Percentiles rank a stretch among this genome's conserved stretches.
Conservation (phyloP, 2,113 vertebrate genomes). For the Paedocypris sp. region DNA sequence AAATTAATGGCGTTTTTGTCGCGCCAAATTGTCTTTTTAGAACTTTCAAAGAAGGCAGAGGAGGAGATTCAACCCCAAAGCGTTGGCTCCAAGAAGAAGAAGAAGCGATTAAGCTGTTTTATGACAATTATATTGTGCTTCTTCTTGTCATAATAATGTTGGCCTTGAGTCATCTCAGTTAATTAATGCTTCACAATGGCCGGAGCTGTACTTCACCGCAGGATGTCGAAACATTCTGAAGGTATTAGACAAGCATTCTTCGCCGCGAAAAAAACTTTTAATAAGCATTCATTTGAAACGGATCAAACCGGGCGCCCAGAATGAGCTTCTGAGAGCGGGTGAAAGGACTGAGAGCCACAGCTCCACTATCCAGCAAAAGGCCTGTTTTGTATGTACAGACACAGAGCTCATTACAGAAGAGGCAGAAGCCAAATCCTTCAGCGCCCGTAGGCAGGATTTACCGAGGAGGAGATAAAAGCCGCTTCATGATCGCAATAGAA, state of each 20-base stretch:
- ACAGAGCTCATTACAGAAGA: slow-evolving; percentile 26
- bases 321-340: slow-evolving; percentile 5
- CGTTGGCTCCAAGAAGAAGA: background rate
- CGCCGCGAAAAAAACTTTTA: slow-evolving; percentile 13
- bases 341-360: slow-evolving; percentile 5
- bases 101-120: background rate
- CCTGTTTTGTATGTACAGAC: slow-evolving; percentile 24
- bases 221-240: background rate
- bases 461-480: slow-evolving; percentile 22
- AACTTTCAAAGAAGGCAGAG: background rate
- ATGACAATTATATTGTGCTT: slow-evolving; percentile 12
- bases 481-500: slow-evolving; percentile 25
- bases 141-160: background rate
- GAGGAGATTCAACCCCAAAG: background rate
- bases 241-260: background rate
- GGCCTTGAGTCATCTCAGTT: slow-evolving; percentile 6
- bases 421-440: slow-evolving; percentile 21
- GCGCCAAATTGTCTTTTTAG: background rate
- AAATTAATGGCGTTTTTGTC: background rate
- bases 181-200: slow-evolving; percentile 10
- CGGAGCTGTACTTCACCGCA: background rate
- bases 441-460: slow-evolving; percentile 26
- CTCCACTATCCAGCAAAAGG: slow-evolving; percentile 6
- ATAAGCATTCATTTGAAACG: slow-evolving; percentile 13
- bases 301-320: slow-evolving; percentile 7